A percentile compares a stretch with the other conserved stretches of the same genome.
phyloP scores from a whole-genome alignment of 2,113 vertebrate genomes.

The Menura novaehollandiae region DNA sequence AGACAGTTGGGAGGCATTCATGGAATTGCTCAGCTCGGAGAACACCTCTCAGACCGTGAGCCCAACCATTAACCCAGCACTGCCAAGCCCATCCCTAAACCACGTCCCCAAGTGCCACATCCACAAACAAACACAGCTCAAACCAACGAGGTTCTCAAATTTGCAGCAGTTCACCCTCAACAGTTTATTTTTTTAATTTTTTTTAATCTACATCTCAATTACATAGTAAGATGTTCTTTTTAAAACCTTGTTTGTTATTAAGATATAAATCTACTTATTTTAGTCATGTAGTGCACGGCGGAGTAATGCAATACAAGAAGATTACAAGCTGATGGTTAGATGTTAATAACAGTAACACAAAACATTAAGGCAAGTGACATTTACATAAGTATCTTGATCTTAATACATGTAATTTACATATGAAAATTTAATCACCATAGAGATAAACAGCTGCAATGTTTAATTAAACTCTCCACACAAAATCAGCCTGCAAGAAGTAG shows the following conservation, averaged over 20 bases:
- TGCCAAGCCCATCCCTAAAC: neutral
- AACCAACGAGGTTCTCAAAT: neutral
- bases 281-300: slow-evolving; percentile 55
- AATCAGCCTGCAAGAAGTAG: slow-evolving; percentile 81
- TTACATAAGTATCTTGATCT: slow-evolving; percentile 87
- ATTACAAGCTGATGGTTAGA: slow-evolving; percentile 81
- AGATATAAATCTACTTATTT: slow-evolving; percentile 73
- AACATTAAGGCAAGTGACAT: slow-evolving; percentile 86
- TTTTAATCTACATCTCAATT: slow-evolving; percentile 67
- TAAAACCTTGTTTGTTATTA: slow-evolving; percentile 74
- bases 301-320: slow-evolving; percentile 73
- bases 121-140: accelerated
- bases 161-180: neutral
- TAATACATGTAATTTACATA: slow-evolving; percentile 88
- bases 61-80: neutral
- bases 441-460: slow-evolving; percentile 87
- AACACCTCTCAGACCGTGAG: neutral
- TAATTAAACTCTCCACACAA: slow-evolving; percentile 87
- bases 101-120: accelerated
- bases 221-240: slow-evolving; percentile 44
- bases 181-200: slow-evolving; percentile 14
- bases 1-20: neutral
- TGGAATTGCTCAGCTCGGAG: neutral
- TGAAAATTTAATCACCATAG: slow-evolving; percentile 85
- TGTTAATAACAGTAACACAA: slow-evolving; percentile 83